phyloP scores from a whole-genome alignment of 1,140 invertebrate genomes.

The Microplitis mediator region DNA sequence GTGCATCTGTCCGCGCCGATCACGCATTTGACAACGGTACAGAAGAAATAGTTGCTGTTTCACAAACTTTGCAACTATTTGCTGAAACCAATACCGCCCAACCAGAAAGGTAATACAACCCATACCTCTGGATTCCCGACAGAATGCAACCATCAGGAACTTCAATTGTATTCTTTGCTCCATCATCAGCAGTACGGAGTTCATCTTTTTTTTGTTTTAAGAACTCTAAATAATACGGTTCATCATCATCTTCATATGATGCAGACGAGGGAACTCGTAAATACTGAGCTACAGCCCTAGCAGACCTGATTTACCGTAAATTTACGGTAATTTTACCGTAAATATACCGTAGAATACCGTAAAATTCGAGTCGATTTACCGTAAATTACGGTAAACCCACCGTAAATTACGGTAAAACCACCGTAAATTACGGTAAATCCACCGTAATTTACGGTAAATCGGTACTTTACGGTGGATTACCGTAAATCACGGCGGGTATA shows the following conservation, averaged over 20 bases:
- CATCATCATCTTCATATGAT: conserved; percentile 16
- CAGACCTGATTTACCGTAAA: too few species aligned
- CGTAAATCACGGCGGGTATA: too few species aligned
- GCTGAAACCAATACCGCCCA: not conserved
- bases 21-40: not conserved
- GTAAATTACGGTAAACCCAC: too few species aligned
- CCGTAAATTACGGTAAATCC: too few species aligned
- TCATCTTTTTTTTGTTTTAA: not conserved
- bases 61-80: not conserved
- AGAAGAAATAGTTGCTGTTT: not conserved
- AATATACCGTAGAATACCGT: too few species aligned
- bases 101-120: not conserved
- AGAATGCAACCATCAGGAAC: not conserved
- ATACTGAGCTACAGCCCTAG: not conserved
- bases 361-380: too few species aligned
- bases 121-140: not conserved
- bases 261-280: not conserved
- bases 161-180: not conserved
- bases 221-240: conserved; percentile 9
- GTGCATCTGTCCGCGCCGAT: not conserved
- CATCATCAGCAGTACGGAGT: not conserved
- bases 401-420: too few species aligned
- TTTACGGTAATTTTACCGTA: too few species aligned
- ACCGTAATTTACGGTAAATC: too few species aligned
- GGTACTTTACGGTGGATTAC: too few species aligned